phyloP scores from a whole-genome alignment of 64 coral and sea anemone species.

The Montipora sp. region DNA sequence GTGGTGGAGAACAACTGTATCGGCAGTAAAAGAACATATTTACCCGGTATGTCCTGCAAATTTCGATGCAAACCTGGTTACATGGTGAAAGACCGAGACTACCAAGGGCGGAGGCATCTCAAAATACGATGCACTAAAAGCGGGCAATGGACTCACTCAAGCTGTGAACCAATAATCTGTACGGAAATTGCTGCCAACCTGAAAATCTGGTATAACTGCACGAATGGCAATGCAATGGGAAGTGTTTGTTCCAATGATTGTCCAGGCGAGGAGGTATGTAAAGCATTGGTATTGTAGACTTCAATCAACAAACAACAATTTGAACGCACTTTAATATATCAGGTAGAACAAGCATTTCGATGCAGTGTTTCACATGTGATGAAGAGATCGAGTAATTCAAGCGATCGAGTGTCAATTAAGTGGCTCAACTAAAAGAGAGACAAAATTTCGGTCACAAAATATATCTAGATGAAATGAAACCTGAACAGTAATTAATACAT shows the following conservation, averaged over 20 bases:
- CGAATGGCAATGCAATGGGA: constrained; percentile 47
- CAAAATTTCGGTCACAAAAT: too few relatives aligned
- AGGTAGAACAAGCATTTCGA: too few relatives aligned
- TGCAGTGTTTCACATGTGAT: too few relatives aligned
- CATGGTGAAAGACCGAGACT: constrained; percentile 19
- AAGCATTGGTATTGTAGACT: too few relatives aligned
- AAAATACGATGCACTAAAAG: constrained; percentile 85
- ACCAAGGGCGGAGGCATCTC: constrained; percentile 32
- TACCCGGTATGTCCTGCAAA: constrained; percentile 83
- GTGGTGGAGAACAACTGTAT: constrained; percentile 20
- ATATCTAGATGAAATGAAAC: too few relatives aligned
- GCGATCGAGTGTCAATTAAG: too few relatives aligned
- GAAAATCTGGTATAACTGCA: constrained; percentile 89
- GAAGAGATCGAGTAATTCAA: too few relatives aligned
- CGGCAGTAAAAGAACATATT: constrained; percentile 53
- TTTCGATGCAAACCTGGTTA: constrained; percentile 79
- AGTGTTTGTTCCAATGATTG: constrained; percentile 82
- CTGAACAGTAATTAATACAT: too few relatives aligned
- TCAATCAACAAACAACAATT: too few relatives aligned
- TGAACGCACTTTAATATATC: too few relatives aligned
- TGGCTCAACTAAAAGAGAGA: too few relatives aligned
- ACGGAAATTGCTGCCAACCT: constrained; percentile 19
- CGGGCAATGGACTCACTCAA: constrained; percentile 74
- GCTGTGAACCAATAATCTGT: constrained; percentile 73
- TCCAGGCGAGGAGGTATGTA: constrained; percentile 73